phyloP scores from a whole-genome alignment of 2,113 vertebrate species.

The Gadus chalcogrammus region DNA sequence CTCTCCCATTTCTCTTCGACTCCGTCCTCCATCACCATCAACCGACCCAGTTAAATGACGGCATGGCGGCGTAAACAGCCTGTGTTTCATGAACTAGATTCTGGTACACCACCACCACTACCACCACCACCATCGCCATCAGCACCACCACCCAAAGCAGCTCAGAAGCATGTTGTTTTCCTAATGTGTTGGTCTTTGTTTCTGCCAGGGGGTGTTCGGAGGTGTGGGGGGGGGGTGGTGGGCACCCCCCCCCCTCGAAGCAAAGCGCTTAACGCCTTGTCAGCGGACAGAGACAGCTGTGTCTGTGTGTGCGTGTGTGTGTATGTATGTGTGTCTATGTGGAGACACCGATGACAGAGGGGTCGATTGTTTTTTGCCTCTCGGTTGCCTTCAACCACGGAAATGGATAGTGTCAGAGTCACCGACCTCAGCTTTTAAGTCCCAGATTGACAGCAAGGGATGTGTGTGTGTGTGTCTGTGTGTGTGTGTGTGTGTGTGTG shows the following conservation, averaged over 20 bases:
- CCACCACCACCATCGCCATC: not conserved
- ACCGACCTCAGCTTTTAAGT: conserved; percentile 2
- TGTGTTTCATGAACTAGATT: too few relatives aligned
- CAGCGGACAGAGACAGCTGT: conserved; percentile 36
- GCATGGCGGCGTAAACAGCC: too few relatives aligned
- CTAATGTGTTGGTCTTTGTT: not conserved
- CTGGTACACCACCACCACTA: not conserved
- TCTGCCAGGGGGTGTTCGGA: not conserved
- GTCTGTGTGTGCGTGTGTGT: not conserved
- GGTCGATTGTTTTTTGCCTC: conserved; percentile 28
- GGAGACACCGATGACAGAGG: conserved; percentile 34
- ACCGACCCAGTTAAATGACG: too few relatives aligned
- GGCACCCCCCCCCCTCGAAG: conserved; percentile 11
- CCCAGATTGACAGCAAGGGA: not conserved
- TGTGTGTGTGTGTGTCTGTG: not conserved
- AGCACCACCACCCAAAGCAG: not conserved
- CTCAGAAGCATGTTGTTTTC: not conserved
- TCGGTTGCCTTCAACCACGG: not conserved
- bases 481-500: conserved; percentile 5
- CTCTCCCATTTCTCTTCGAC: conserved; percentile 42
- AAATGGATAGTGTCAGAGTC: conserved; percentile 13
- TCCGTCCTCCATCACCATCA: conserved; percentile 16
- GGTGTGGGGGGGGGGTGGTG: conserved; percentile 3
- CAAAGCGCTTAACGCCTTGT: conserved; percentile 9
- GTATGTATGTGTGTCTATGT: not conserved